Conservation (phyloP, 2,797 vertebrate species). For the Phoxinus dragarum region DNA sequence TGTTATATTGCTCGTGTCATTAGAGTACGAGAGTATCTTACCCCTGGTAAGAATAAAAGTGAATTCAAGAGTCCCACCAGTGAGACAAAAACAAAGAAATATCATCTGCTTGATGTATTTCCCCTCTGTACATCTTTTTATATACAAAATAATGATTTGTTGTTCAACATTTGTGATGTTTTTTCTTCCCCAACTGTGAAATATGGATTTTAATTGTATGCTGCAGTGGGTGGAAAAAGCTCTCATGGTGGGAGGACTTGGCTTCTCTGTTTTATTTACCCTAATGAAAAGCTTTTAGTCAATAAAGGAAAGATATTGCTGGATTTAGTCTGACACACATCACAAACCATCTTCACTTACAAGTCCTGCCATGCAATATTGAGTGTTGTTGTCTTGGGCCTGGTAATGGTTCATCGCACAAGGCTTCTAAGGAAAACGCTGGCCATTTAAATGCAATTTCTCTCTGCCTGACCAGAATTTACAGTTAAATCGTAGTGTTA, state of each 20-base stretch:
- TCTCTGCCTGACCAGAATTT: conserved; percentile 20
- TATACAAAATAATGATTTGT: conserved; percentile 28
- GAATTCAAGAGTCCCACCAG: neutral
- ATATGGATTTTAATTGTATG: conserved; percentile 36
- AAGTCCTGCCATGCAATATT: conserved; percentile 33
- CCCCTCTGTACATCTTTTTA: neutral
- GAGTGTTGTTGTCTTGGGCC: conserved; percentile 36
- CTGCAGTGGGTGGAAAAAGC: conserved; percentile 29
- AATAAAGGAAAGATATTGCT: conserved; percentile 55
- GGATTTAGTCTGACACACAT: conserved; percentile 55
- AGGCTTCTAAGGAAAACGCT: conserved; percentile 27
- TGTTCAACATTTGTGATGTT: conserved; percentile 37
- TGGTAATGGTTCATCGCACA: conserved; percentile 30
- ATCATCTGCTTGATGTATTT: neutral
- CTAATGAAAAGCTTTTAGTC: conserved; percentile 67
- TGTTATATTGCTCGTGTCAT: conserved; percentile 26
- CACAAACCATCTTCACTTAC: conserved; percentile 51
- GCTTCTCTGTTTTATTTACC: conserved; percentile 54
- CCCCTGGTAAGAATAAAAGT: neutral
- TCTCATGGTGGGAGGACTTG: conserved; percentile 45
- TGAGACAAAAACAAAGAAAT: neutral
- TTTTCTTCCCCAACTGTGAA: conserved; percentile 14
- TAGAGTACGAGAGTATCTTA: neutral
- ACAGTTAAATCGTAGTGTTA: neutral
- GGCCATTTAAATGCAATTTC: neutral